Conservation (phyloP, 2,113 vertebrate species). For the Apodemus sylvaticus region DNA sequence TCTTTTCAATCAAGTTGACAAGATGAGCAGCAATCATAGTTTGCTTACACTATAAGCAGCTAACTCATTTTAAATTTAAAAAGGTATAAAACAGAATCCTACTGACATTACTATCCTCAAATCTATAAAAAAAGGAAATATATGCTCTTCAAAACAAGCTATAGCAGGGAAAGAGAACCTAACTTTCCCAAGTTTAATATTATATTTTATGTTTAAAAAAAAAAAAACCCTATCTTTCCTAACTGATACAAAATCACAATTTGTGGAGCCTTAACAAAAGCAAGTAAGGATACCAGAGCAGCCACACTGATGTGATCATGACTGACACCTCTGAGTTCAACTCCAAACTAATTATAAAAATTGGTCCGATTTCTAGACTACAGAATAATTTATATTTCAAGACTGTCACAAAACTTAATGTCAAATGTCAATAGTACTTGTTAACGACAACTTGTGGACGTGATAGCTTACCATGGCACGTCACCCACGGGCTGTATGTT, state of each 20-base stretch:
- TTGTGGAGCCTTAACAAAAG: background rate
- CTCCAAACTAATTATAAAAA: background rate
- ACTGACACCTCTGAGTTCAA: background rate
- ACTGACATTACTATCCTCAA: background rate
- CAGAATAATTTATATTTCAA: background rate
- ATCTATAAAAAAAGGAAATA: background rate
- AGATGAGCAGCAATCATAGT: background rate
- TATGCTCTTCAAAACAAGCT: slow-evolving; percentile 28
- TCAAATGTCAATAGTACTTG: background rate
- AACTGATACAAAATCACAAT: background rate
- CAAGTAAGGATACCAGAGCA: background rate
- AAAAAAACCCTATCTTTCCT: background rate
- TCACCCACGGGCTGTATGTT: background rate
- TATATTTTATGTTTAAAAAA: slow-evolving; percentile 12
- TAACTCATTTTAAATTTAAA: background rate
- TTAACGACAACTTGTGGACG: background rate
- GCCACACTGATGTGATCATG: background rate
- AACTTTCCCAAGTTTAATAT: slow-evolving; percentile 14
- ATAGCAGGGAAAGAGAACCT: background rate
- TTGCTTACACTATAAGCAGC: background rate
- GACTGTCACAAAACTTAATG: background rate
- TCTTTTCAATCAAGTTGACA: background rate
- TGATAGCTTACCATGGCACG: background rate
- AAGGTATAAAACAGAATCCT: background rate
- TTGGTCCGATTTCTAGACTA: background rate